Evolutionary conservation across 2,888 invertebrate species (phyloP).

Genomic region (Phorcus lineatus): DNA sequence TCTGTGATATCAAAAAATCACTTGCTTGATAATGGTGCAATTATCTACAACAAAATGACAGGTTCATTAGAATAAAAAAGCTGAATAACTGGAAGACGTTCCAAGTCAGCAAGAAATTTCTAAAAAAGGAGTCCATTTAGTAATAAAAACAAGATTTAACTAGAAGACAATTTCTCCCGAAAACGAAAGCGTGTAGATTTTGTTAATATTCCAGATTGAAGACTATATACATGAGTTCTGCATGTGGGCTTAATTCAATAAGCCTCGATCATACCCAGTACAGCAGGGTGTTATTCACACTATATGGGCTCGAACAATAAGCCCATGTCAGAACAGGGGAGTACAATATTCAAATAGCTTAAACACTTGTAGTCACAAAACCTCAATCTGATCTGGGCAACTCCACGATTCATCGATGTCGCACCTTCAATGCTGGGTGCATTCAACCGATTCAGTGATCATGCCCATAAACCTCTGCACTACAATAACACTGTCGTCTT

Average conservation of each 20-base stretch:
- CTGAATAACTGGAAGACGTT: too few relatives aligned
- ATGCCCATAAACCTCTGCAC: neutral
- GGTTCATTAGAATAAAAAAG: too few relatives aligned
- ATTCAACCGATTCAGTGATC: neutral
- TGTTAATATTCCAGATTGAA: too few relatives aligned
- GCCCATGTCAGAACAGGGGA: neutral
- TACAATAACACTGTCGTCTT: neutral
- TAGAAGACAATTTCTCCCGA: too few relatives aligned
- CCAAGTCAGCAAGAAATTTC: too few relatives aligned
- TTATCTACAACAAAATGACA: too few relatives aligned
- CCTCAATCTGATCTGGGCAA: neutral
- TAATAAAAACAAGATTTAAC: too few relatives aligned
- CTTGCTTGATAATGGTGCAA: too few relatives aligned
- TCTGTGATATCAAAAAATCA: too few relatives aligned
- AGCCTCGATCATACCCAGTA: neutral
- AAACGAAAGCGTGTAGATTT: too few relatives aligned
- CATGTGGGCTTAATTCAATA: neutral
- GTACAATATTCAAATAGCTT: neutral
- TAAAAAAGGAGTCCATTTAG: too few relatives aligned
- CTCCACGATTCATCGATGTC: neutral
- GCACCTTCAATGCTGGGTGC: neutral
- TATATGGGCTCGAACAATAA: neutral
- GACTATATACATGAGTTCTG: too few relatives aligned
- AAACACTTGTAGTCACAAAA: slow-evolving; percentile 9
- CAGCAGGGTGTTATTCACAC: slow-evolving; percentile 4